Percentiles rank a stretch among this genome's conserved stretches.
Evolutionary conservation across 1,140 invertebrate genomes (phyloP).

Genomic region (Dufourea novaeangliae): DNA sequence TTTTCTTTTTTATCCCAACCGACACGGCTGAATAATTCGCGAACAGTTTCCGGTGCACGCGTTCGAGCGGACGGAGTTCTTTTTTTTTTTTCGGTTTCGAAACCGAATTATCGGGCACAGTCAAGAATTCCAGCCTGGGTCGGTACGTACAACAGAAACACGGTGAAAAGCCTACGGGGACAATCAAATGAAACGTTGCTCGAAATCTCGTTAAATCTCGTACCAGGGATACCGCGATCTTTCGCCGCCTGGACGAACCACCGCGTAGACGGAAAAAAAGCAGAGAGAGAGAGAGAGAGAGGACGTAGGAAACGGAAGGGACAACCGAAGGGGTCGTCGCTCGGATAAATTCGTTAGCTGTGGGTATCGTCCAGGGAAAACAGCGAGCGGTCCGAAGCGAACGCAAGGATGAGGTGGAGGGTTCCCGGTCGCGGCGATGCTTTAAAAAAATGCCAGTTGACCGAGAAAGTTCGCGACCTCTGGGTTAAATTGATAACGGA

Average conservation of each 20-base stretch:
- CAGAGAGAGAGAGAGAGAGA: background rate
- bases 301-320: background rate
- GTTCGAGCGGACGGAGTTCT: too few species aligned
- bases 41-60: background rate
- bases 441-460: constrained; percentile 10
- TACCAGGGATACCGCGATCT: constrained; percentile 11
- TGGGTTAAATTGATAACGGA: constrained; percentile 62
- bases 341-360: constrained; percentile 36
- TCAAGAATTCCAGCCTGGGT: background rate
- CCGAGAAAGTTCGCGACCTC: constrained; percentile 30
- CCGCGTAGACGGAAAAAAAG: too few species aligned
- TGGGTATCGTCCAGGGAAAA: constrained; percentile 32
- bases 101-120: background rate
- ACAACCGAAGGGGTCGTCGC: background rate
- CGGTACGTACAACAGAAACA: too few species aligned
- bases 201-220: constrained; percentile 19
- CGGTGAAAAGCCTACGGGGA: background rate
- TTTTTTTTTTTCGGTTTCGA: too few species aligned
- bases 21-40: background rate
- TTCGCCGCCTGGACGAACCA: too few species aligned
- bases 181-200: background rate
- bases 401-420: background rate
- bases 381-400: background rate
- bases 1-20: background rate
- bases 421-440: too few species aligned